Base-by-base conservation (phyloP, 2,797 vertebrate species). In the Vespertilio murinus region DNA sequence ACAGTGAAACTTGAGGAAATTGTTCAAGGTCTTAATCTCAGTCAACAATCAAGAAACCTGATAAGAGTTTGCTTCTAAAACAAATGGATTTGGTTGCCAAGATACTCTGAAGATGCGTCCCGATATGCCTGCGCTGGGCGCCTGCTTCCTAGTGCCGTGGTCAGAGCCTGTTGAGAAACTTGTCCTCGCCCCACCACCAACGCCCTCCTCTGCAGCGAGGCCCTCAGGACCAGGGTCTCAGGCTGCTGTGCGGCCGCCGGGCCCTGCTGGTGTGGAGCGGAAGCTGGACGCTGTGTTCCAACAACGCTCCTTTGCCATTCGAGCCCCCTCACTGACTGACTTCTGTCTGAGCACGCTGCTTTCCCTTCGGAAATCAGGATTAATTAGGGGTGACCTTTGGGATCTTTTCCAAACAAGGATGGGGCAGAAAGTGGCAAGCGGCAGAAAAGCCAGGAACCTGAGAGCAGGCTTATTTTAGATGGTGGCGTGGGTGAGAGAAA, bases 281-380 rank as follows among this genome's bases (percentile, higher is more conserved):
- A 74, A 59, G 20, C 30, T 25, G 59, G 42, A 33, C 42, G 6
- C 65, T 42, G 49, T 6, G 25, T 47, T 38, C 52, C 78, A 54
- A 59, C 22, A 33, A n/a, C n/a, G 28, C 88, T 54, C 49, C 45
- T 67, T 38, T 49, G 18, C 38, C 16, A 8, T n/a, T 38, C 70
- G 75, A 54, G 4, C 22, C 5, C 23, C 49, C 22, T 83, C 45
- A 3, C 16, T 65, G 80, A 3, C 16, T 65, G 80, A 77, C 77
- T 80, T 92, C 83, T 52, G 16, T 78, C 61, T 64, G 23, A 88
- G 35, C 38, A 65, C 17, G 52, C 11, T 45, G 40, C 54, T 77
- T 88, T 87, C 61, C 85, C 87, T 71, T 87, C 56, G 70, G 77
- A 79, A 90, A 92, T 82, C 35, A 74, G 59, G 91, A 45, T 77